Percentiles rank a stretch among this genome's conserved stretches.
phyloP scores from a whole-genome alignment of 2,888 invertebrate genomes.

The Oligia latruncula region DNA sequence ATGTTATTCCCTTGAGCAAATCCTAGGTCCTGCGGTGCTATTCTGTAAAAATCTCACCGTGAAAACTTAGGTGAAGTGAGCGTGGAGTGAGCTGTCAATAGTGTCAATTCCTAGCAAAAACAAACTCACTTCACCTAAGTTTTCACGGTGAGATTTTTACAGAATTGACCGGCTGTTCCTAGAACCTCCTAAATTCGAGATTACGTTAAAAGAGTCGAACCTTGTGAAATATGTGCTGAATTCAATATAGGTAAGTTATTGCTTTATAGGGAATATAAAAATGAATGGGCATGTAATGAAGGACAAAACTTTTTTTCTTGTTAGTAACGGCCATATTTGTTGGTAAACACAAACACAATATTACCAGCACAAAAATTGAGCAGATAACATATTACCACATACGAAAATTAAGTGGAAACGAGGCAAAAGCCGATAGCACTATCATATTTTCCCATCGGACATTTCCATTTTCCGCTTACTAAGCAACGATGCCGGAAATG shows the following conservation, averaged over 20 bases:
- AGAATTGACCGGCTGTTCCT: not conserved
- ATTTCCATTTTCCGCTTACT: constrained; percentile 68
- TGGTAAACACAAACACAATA: constrained; percentile 6
- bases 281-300: constrained; percentile 16
- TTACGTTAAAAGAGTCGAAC: not conserved
- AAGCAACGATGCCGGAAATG: constrained; percentile 61
- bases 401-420: constrained; percentile 53
- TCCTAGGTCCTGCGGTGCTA: no score
- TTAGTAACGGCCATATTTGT: not conserved
- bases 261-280: not conserved
- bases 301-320: not conserved
- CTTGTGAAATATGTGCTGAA: constrained; percentile 10
- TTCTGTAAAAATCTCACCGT: no score
- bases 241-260: not conserved
- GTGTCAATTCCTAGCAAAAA: no score
- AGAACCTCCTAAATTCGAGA: not conserved
- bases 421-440: constrained; percentile 59
- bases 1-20: not conserved
- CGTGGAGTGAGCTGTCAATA: no score
- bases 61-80: no score
- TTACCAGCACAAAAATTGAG: constrained; percentile 22
- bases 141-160: no score
- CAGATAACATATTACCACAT: constrained; percentile 35
- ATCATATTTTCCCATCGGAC: constrained; percentile 65
- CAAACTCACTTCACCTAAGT: no score